Base-by-base conservation (phyloP, 2,113 vertebrate species). In the Nycticebus coucang region DNA sequence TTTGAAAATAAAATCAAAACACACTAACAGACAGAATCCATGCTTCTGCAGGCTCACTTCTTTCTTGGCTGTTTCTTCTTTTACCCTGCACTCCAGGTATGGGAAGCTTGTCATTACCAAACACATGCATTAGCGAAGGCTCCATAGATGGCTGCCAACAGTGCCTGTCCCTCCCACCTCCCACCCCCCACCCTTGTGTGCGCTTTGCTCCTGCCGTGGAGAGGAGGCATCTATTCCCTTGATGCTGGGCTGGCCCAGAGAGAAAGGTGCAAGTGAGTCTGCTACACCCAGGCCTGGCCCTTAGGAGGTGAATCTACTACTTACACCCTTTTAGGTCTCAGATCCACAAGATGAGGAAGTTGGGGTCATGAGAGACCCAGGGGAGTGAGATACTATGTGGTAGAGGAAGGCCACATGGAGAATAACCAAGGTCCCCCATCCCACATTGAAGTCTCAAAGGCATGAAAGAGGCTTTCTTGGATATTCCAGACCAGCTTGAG, bases 141-240 rank as follows among this genome's bases (percentile, higher is more conserved):
- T 68, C 22, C 50, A 9, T 45, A 72, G 30, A 71, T 13, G 66
- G 22, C 30, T 68, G 45, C 45, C 33, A 55, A 19, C 5, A 24
- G 5, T 8, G 15, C 41, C 79, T 5, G n/a, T 60, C 57, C 37
- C n/a, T 22, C 37, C 21, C 45, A 50, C 45, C 10, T 1, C 45
- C 45, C 45, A 8, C 8, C 12, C 28, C 18, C 11, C 64, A 7
- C 1, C 14, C 41, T 5, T 5, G 9, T 6, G 0, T 37, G 11
- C 33, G 19, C 6, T 11, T 28, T 11, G 5, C 22, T 59, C 35
- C 72, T 59, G 57, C 45, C 53, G 15, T 0, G 0, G 55, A 69
- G 35, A 69, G 4, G 2, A 1, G 33, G 7, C 26, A 15, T n/a
- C 75, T 60, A 6, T 30, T 57, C 13, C 37, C 62, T 19, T 45